These are phyloP conservation scores for Galagoides demidoff DNA, from an alignment of 2,797 vertebrate species.

Conservation along the genomic window DNA sequence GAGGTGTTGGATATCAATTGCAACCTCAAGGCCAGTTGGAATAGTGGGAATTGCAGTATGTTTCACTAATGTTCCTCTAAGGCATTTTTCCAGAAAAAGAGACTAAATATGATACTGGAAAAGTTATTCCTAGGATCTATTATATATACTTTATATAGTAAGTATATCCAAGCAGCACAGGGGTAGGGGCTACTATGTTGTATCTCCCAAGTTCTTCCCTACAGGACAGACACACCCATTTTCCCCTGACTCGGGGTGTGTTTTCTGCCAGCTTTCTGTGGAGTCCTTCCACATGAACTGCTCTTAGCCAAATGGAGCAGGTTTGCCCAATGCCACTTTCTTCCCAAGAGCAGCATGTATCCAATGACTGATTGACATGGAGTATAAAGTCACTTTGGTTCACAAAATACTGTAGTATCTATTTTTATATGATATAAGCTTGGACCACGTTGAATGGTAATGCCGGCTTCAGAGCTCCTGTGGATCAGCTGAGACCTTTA, in stretches of 20 bases:
- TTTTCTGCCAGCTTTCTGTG: not conserved
- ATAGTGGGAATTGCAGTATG: not conserved
- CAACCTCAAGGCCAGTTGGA: not conserved
- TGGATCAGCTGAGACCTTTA: not conserved
- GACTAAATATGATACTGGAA: not conserved
- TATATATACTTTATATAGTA: not conserved
- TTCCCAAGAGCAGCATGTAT: not conserved
- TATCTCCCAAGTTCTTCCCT: not conserved
- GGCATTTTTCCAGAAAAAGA: not conserved
- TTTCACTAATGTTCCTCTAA: not conserved
- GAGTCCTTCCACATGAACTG: not conserved
- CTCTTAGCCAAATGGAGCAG: not conserved
- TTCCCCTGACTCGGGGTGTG: not conserved
- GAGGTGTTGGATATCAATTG: not conserved
- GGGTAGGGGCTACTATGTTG: not conserved
- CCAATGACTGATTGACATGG: not conserved
- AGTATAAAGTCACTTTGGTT: not conserved
- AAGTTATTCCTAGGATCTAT: not conserved
- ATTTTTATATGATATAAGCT: constrained; percentile 58
- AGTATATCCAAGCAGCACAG: not conserved
- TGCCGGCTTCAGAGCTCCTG: not conserved
- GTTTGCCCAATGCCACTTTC: not conserved
- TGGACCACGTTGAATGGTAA: not conserved
- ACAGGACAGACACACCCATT: not conserved
- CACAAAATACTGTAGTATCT: constrained; percentile 57